phyloP scores from a whole-genome alignment of 2,797 vertebrate genomes.

The Craterocephalus amniculus region DNA sequence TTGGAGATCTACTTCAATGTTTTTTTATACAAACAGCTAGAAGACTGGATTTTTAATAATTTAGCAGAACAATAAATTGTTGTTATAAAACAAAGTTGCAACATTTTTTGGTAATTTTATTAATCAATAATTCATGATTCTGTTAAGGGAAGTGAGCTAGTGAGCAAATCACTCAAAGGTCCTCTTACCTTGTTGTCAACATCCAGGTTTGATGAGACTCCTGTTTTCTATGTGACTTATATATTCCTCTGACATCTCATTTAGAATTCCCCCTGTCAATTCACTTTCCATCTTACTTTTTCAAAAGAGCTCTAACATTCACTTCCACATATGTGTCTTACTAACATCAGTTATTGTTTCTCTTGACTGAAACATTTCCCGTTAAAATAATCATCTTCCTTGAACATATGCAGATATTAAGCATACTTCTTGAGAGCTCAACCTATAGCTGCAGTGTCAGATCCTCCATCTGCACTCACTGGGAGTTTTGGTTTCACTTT shows the following conservation, averaged over 20 bases:
- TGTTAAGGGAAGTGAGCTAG: neutral
- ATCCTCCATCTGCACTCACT: neutral
- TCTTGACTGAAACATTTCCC: no score
- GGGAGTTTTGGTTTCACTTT: constrained; percentile 27
- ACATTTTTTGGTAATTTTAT: neutral
- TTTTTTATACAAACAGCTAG: neutral
- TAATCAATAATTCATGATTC: neutral
- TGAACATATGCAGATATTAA: neutral
- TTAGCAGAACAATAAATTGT: neutral
- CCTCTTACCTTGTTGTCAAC: constrained; percentile 49
- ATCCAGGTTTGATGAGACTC: neutral
- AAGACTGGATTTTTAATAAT: neutral
- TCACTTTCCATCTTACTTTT: constrained; percentile 25
- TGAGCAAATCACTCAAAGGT: neutral
- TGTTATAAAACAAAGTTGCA: neutral
- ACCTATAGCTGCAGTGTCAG: rapidly evolving
- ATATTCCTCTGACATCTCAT: constrained; percentile 26
- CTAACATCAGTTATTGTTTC: neutral
- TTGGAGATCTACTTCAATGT: neutral
- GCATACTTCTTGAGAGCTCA: neutral
- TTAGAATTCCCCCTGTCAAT: constrained; percentile 37
- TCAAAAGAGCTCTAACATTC: no score
- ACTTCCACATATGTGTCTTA: constrained; percentile 32
- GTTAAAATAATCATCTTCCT: rapidly evolving
- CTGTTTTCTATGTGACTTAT: constrained; percentile 7